Base-by-base conservation (phyloP, 2,888 invertebrate species). In the Parapristionchus giblindavisi region DNA sequence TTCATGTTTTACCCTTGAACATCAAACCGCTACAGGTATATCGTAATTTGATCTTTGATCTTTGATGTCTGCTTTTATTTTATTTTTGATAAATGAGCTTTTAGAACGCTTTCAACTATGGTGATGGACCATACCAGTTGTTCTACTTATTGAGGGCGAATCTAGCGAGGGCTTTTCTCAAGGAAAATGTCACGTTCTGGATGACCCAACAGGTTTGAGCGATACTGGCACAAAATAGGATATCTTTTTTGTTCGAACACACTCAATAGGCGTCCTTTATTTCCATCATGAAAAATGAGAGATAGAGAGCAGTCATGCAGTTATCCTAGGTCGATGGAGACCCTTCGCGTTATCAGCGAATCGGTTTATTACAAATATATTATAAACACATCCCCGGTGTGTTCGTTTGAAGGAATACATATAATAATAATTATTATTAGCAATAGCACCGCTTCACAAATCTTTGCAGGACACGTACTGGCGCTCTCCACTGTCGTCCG, bases 121-220 rank as follows among this genome's bases (percentile, higher is more conserved):
- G 86, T n/a, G 87, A 87, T 61, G 87, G 87, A 6, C 75, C 78
- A 21, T 87, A 87, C 61, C 87, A 87, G 75, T 75, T 87, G 27
- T 85, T 87, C 72, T 87, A 84, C 68, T 70, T 87, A n/a, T 84
- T 87, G 54, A 77, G 87, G 8, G 78, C 85, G 0, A 87, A 87
- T 75, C 73, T 85, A 4, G 85, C 85, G 8, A 40, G 76, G 52
- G 80, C 84, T 17, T 77, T 85, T 54, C 71, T 85, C 0, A 75
- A 78, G 8, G 75, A 76, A 14, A 58, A 77, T 8, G 76, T 73
- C 48, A 77, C 79, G 0, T 87, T 87, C 63, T 87, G 87, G 87
- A 87, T 87, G 87, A 83, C 86, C 34, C 87, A 87, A 65, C 87
- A 87, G 77, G 84, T 85, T 24, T 36, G 36, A n/a, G 6, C 56